Percentiles rank a stretch among this genome's conserved stretches.
phyloP scores from a whole-genome alignment of 2,888 invertebrate genomes.

The Cephus spinipes region DNA sequence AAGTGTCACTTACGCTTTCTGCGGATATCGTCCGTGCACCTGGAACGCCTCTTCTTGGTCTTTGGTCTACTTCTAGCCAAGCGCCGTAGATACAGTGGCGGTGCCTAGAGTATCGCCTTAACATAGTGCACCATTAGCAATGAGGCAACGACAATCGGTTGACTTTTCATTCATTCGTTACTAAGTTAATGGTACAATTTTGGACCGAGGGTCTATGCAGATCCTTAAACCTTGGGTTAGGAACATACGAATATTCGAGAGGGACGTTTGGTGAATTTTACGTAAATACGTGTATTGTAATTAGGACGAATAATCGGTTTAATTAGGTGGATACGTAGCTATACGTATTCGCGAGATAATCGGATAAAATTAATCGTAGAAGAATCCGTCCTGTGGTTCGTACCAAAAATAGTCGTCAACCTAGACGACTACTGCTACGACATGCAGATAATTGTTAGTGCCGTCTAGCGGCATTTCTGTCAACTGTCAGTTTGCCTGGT shows the following conservation, averaged over 20 bases:
- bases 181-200: background rate
- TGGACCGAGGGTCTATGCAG: background rate
- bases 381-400: background rate
- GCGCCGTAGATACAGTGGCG: background rate
- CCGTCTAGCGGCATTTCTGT: conserved; percentile 61
- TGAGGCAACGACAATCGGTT: background rate
- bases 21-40: conserved; percentile 20
- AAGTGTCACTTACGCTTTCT: conserved; percentile 55
- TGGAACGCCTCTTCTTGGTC: background rate
- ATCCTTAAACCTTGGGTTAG: background rate
- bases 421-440: conserved; percentile 59
- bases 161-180: background rate
- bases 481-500: conserved; percentile 60
- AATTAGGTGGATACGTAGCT: too few species aligned
- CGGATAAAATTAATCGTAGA: background rate
- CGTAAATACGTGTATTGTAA: background rate
- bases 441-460: conserved; percentile 61
- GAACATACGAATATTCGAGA: background rate
- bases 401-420: conserved; percentile 22
- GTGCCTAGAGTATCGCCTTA: background rate
- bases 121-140: background rate
- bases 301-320: too few species aligned
- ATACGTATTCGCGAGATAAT: background rate
- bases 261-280: background rate
- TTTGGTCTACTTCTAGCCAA: background rate